phyloP scores from a whole-genome alignment of 1,140 invertebrate genomes.

The Calliphora vicina region DNA sequence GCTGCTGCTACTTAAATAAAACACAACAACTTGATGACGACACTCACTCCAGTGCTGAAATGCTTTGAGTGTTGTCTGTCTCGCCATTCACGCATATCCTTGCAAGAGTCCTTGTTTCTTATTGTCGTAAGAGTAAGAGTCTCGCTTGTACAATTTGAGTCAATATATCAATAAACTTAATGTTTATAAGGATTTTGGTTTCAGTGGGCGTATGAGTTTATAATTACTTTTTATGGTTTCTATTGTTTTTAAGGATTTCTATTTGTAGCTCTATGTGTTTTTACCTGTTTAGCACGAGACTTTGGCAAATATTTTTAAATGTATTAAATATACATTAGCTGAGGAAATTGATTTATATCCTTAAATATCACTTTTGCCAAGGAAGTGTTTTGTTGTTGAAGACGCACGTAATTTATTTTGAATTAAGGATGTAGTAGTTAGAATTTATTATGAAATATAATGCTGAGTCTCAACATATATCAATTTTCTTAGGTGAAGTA shows the following conservation, averaged over 20 bases:
- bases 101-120: not conserved
- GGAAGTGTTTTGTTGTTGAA: no score
- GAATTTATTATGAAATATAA: no score
- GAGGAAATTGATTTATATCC: not conserved
- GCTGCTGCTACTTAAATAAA: not conserved
- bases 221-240: not conserved
- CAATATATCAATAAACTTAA: no score
- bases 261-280: not conserved
- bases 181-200: not conserved
- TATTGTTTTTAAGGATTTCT: not conserved
- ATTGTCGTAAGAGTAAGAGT: no score
- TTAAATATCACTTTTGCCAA: no score
- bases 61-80: not conserved
- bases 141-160: no score
- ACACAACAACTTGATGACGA: not conserved
- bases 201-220: not conserved
- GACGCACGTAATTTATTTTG: no score
- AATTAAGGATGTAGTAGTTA: no score
- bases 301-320: not conserved
- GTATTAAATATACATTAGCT: not conserved
- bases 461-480: no score
- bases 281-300: not conserved
- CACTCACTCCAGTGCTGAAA: not conserved
- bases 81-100: not conserved
- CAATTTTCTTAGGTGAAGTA: no score